These are phyloP conservation scores for Drosophila funebris DNA, from an alignment of 1,140 invertebrate genomes.

Conservation along the genomic window DNA sequence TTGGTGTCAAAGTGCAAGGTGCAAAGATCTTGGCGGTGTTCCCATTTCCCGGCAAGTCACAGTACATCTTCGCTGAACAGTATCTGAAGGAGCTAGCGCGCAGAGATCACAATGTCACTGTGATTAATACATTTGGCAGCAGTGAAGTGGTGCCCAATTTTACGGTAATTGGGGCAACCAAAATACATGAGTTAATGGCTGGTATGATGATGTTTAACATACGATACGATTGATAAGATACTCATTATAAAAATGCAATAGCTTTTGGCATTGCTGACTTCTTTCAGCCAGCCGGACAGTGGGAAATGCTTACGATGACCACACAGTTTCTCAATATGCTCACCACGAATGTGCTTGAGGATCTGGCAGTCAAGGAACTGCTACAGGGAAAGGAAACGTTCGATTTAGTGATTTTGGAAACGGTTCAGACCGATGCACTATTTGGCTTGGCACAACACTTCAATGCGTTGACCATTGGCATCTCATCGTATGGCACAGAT, in stretches of 20 bases:
- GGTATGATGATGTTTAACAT: constrained; percentile 25
- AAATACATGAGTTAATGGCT: constrained; percentile 66
- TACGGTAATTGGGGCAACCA: constrained; percentile 75
- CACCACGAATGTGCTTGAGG: constrained; percentile 68
- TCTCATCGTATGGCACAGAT: constrained; percentile 72
- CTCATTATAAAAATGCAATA: neutral
- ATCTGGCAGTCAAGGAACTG: constrained; percentile 47
- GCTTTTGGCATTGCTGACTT: constrained; percentile 36
- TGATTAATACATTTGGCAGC: constrained; percentile 83
- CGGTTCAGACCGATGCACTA: constrained; percentile 67
- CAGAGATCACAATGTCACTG: constrained; percentile 84
- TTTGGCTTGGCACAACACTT: constrained; percentile 76
- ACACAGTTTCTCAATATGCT: constrained; percentile 62
- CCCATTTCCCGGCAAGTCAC: constrained; percentile 73
- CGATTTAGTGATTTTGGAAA: constrained; percentile 72
- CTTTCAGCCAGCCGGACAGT: constrained; percentile 38
- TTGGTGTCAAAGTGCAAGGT: constrained; percentile 22
- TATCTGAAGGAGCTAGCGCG: constrained; percentile 82
- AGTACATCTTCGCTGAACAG: constrained; percentile 69
- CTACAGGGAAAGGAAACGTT: constrained; percentile 46
- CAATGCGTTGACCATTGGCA: constrained; percentile 66
- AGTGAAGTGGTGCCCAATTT: constrained; percentile 67
- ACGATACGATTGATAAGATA: neutral
- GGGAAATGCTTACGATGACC: constrained; percentile 50
- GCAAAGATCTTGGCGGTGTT: constrained; percentile 71